These are phyloP conservation scores for Orthonychiurus folsomi DNA, from an alignment of 2,888 invertebrate genomes.

Conservation along the genomic window DNA sequence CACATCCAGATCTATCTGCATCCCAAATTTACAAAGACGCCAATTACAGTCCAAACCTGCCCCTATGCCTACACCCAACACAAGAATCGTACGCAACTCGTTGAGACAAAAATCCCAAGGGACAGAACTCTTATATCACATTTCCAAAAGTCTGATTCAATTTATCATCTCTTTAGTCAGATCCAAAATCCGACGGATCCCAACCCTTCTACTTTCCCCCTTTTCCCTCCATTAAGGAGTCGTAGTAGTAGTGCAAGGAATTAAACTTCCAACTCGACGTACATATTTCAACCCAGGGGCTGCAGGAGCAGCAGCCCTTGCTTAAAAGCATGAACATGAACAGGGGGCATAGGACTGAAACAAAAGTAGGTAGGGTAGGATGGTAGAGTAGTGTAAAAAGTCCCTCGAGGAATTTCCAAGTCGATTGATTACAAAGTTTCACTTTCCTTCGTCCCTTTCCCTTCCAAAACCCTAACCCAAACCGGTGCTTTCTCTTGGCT, in stretches of 20 bases:
- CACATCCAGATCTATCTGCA: no score
- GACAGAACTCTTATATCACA: no score
- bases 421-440: conserved; percentile 1
- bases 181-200: not conserved
- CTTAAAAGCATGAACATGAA: no score
- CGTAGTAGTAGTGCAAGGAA: no score
- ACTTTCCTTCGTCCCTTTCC: not conserved
- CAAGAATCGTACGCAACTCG: no score
- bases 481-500: no score
- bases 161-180: not conserved
- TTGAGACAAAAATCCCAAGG: no score
- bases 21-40: no score
- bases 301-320: no score
- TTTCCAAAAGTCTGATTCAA: not conserved
- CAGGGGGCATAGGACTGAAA: not conserved
- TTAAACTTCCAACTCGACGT: not conserved
- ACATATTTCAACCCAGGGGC: not conserved
- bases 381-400: not conserved
- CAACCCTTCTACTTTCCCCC: not conserved
- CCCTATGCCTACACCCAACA: no score
- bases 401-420: not conserved
- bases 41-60: no score
- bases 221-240: not conserved
- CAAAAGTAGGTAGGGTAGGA: not conserved
- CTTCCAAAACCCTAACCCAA: no score